phyloP scores from a whole-genome alignment of 1,140 invertebrate species.

The Lucilia sericata region DNA sequence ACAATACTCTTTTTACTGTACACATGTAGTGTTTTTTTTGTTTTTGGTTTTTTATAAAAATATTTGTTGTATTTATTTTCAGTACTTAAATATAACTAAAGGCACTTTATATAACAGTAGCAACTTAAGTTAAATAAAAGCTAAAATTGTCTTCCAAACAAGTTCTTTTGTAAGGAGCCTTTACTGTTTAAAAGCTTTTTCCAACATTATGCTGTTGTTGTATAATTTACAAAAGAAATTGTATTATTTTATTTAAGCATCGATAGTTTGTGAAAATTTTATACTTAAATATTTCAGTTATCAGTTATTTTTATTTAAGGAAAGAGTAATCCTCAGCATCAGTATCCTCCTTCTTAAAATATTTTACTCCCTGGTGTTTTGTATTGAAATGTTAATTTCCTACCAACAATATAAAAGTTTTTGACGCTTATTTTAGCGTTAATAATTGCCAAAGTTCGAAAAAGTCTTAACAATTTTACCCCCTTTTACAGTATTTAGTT shows the following conservation, averaged over 20 bases:
- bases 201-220: not conserved
- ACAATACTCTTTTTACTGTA: not conserved
- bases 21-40: too few relatives aligned
- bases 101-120: not conserved
- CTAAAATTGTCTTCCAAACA: not conserved
- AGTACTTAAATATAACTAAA: not conserved
- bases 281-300: not conserved
- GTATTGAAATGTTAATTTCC: conserved; percentile 13
- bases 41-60: not conserved
- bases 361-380: not conserved
- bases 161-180: not conserved
- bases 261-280: not conserved
- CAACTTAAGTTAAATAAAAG: not conserved
- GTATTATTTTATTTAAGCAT: not conserved
- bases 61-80: not conserved
- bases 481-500: not conserved
- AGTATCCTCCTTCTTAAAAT: too few relatives aligned
- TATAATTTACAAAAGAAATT: conserved; percentile 6
- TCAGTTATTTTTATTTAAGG: too few relatives aligned
- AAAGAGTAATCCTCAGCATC: too few relatives aligned
- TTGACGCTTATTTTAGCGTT: conserved; percentile 8
- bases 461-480: not conserved
- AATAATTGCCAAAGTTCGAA: not conserved
- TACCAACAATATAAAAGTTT: conserved; percentile 18
- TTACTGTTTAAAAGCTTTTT: not conserved